Evolutionary conservation across 2,888 invertebrate species (phyloP).

Genomic region (Ctenicera cuprea): DNA sequence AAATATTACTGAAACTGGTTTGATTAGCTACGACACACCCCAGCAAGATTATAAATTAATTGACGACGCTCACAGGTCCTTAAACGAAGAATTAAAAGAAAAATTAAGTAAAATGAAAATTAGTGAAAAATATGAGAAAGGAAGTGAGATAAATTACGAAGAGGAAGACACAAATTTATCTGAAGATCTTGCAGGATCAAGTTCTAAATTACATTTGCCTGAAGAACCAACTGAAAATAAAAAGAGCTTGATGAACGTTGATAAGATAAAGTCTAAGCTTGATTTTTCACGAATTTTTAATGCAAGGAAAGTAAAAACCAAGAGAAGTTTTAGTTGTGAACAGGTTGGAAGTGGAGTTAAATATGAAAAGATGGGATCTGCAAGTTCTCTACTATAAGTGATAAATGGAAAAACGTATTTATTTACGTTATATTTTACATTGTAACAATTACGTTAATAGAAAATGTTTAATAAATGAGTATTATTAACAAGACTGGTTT

Average conservation of each 20-base stretch:
- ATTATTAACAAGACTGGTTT: too few relatives aligned
- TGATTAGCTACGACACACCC: background rate
- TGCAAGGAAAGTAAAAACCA: conserved; percentile 21
- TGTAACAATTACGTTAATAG: too few relatives aligned
- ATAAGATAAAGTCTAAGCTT: conserved; percentile 46
- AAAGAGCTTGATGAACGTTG: conserved; percentile 36
- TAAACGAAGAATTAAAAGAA: conserved; percentile 35
- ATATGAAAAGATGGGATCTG: conserved; percentile 50
- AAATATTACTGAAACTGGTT: background rate
- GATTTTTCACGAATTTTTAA: conserved; percentile 41
- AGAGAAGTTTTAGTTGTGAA: conserved; percentile 40
- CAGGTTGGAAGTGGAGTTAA: conserved; percentile 43
- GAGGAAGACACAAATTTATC: background rate
- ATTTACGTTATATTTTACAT: background rate
- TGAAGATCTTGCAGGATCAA: background rate
- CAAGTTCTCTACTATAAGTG: conserved; percentile 31
- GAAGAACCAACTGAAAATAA: conserved; percentile 17
- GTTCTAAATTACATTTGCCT: conserved; percentile 4
- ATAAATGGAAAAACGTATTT: background rate
- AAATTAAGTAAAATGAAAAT: conserved; percentile 24
- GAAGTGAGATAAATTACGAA: background rate
- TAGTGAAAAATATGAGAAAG: background rate
- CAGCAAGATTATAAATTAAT: background rate
- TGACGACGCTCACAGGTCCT: background rate
- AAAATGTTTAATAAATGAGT: too few relatives aligned